These are phyloP conservation scores for Eleginops maclovinus DNA, from an alignment of 2,113 vertebrate genomes.

Conservation along the genomic window DNA sequence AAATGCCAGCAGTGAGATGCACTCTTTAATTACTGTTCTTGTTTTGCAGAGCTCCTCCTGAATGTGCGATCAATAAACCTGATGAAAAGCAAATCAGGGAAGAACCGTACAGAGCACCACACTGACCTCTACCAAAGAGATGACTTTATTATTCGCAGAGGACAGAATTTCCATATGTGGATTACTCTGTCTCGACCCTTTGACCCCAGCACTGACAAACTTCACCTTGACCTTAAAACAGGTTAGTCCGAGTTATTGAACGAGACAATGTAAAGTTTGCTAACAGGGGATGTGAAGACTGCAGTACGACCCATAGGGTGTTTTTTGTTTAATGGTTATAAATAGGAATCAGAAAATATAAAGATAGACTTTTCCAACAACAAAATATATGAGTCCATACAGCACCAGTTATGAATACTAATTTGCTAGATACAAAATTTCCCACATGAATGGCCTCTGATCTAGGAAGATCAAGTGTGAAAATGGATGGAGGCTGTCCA, in stretches of 20 bases:
- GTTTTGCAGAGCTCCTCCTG: conserved; percentile 81
- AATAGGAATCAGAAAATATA: neutral
- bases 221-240: conserved; percentile 85
- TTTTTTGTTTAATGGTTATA: neutral
- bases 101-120: conserved; percentile 84
- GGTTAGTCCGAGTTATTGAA: conserved; percentile 74
- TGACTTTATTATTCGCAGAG: conserved; percentile 86
- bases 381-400: neutral
- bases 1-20: neutral
- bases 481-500: conserved; percentile 4
- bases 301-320: too few relatives aligned
- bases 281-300: neutral
- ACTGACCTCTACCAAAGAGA: conserved; percentile 85
- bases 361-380: neutral
- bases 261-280: neutral
- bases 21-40: conserved; percentile 22
- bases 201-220: conserved; percentile 72
- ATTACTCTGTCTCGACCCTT: conserved; percentile 84
- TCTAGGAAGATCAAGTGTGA: conserved; percentile 8
- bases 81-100: conserved; percentile 75
- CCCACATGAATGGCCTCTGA: neutral
- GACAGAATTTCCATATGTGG: conserved; percentile 86
- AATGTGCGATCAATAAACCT: conserved; percentile 84
- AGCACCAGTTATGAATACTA: neutral
- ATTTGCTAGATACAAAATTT: neutral